phyloP scores from a whole-genome alignment of 2,113 vertebrate genomes.

The Monarcha castaneiventris region DNA sequence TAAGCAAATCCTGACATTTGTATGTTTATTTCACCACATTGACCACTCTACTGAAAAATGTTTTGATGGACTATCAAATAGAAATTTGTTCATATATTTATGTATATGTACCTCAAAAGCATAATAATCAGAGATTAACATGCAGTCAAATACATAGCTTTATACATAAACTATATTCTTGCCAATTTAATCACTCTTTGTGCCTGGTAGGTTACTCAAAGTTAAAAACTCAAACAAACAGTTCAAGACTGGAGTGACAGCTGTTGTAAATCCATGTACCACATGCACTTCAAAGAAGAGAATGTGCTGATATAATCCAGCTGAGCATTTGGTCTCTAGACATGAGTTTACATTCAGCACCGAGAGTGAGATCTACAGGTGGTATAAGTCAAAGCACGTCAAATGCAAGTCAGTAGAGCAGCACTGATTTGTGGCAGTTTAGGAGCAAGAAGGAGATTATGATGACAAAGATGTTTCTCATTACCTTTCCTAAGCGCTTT shows the following conservation, averaged over 20 bases:
- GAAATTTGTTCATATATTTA: neutral
- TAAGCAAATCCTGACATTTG: neutral
- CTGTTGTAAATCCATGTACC: neutral
- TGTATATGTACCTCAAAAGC: neutral
- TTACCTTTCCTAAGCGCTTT: neutral
- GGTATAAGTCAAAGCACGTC: neutral
- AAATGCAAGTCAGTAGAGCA: neutral
- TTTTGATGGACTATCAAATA: neutral
- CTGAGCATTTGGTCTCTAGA: neutral
- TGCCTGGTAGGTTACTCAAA: neutral
- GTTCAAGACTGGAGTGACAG: neutral
- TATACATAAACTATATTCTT: neutral
- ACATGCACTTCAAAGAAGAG: neutral
- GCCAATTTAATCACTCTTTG: neutral
- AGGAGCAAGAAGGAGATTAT: neutral
- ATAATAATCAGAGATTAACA: neutral
- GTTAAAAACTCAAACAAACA: neutral
- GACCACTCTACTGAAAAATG: neutral
- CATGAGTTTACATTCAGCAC: neutral
- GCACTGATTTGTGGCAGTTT: neutral
- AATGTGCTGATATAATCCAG: neutral
- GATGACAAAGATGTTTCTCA: neutral
- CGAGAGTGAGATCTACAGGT: neutral
- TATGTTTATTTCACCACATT: neutral
- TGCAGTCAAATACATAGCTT: neutral